A percentile compares a stretch with the other conserved stretches of the same genome.
phyloP scores from a whole-genome alignment of 2,113 vertebrate genomes.

The Alethe castanea region DNA sequence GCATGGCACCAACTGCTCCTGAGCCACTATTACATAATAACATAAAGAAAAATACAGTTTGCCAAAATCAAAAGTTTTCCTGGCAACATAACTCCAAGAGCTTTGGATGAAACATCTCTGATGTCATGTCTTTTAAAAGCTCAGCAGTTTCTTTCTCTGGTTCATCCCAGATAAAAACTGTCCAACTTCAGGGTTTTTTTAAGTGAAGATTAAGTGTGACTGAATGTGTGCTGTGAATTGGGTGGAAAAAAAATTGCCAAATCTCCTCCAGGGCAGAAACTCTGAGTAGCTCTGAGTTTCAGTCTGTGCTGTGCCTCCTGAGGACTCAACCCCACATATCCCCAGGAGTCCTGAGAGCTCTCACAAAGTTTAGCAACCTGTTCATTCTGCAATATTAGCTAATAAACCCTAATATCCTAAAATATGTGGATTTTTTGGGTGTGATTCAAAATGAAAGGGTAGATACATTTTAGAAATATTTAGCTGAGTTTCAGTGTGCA shows the following conservation, averaged over 20 bases:
- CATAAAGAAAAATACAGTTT: neutral
- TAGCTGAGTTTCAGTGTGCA: neutral
- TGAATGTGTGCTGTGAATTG: neutral
- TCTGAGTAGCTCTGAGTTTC: neutral
- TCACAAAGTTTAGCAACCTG: neutral
- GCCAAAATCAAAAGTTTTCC: neutral
- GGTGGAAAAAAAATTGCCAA: neutral
- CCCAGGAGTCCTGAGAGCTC: neutral
- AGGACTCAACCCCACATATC: accelerated
- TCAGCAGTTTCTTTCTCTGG: neutral
- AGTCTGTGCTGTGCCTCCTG: accelerated
- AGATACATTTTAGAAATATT: neutral
- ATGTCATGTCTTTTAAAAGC: neutral
- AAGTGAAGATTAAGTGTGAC: neutral
- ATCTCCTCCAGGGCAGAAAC: neutral
- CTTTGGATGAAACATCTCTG: neutral
- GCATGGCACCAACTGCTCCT: accelerated
- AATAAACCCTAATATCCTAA: neutral
- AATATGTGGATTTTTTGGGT: accelerated
- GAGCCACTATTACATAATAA: neutral
- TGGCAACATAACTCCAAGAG: neutral
- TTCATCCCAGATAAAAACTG: neutral
- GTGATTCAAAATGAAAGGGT: neutral
- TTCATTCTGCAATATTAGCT: neutral
- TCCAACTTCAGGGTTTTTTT: neutral